Base-by-base conservation (phyloP, 92 coral and sea anemone species). In the Bergia puertoricense region DNA sequence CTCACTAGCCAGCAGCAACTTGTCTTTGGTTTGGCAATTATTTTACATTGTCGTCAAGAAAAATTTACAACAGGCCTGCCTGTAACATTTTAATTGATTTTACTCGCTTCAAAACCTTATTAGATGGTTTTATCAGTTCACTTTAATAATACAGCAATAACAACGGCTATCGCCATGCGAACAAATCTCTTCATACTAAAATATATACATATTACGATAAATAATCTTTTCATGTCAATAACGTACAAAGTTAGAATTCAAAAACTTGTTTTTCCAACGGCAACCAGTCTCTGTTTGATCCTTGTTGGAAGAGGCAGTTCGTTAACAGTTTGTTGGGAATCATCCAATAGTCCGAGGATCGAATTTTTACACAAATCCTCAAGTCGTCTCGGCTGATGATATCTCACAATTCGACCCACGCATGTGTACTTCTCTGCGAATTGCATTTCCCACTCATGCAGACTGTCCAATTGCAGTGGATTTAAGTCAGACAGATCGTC, bases 371-470 rank as follows among this genome's bases (percentile, higher is more conserved):
- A 94, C 86, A 85, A 85, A 13, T 85, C 82, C 89, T 97, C 93
- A 30, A 97, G 93, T 45, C 92, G 86, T 59, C 89, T 85, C 10
- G 98, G 96, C 43, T 94, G 92, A 67, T 97, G 98, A 74, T 81
- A 92, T 30, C 85, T 88, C n/a, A 97, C 99, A 41, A 97, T 88
- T 41, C 88, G 90, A 20, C 99, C 99, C 57, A 97, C 95, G 74
- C 92, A 92, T 37, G 86, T 90, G 69, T 97, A 95, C 81, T 92
- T 91, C 82, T 97, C 98, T 9, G 86, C 74, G 85, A 90, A 97
- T 84, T 95, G 96, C 91, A 90, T 97, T 80, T 95, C 98, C 91
- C 96, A 93, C 62, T 97, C 98, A 50, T 90, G 89, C 9, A 97
- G 93, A 85, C 92, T 94, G 81, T 93, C 96, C 85, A 91, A 45